Evolutionary conservation across 92 coral and sea anemone genomes (phyloP).

Genomic region (Desmophyllum pertusum): DNA sequence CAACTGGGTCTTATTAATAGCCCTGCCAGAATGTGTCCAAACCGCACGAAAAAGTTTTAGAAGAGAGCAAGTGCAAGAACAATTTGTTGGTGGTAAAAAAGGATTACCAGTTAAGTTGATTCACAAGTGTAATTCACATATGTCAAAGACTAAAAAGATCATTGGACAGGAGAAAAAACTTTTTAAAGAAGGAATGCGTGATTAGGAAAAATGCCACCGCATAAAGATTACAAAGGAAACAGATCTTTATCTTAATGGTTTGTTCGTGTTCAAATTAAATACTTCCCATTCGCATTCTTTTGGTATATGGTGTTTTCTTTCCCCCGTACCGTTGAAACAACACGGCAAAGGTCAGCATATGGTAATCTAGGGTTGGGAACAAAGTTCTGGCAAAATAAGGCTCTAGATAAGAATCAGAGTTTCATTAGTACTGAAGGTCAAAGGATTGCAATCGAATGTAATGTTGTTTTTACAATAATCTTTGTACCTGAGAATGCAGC

Average conservation of each 20-base stretch:
- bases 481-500: background rate
- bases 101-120: background rate
- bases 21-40: background rate
- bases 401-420: background rate
- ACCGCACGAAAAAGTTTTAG: background rate
- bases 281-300: background rate
- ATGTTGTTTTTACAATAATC: slow-evolving; percentile 3
- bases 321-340: slow-evolving; percentile 10
- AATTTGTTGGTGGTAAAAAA: background rate
- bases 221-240: background rate
- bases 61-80: background rate
- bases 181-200: background rate
- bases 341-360: slow-evolving; percentile 31
- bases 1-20: slow-evolving; percentile 1
- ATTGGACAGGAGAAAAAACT: background rate
- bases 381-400: slow-evolving; percentile 19
- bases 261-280: slow-evolving; percentile 21
- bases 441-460: background rate
- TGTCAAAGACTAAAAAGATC: background rate
- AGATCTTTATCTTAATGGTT: slow-evolving; percentile 26
- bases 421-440: background rate
- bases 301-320: slow-evolving; percentile 10
- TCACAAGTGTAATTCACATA: background rate
- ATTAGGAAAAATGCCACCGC: background rate
- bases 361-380: slow-evolving; percentile 15